Base-by-base conservation (phyloP, 2,888 invertebrate species). In the Parthenolecanium corni region DNA sequence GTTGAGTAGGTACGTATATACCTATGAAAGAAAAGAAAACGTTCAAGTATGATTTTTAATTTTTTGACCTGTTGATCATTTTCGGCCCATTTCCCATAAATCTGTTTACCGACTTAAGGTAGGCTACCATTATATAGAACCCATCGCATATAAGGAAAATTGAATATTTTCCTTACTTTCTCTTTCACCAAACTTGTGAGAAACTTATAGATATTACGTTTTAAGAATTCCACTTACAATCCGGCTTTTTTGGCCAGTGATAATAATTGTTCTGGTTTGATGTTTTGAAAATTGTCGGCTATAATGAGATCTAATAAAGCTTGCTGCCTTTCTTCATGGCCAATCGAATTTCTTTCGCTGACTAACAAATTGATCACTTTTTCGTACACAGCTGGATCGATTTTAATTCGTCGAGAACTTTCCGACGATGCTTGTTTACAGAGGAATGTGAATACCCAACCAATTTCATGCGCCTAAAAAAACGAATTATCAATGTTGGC, bases 301-400 rank as follows among this genome's bases (percentile, higher is more conserved):
- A 78, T 75, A 12, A 87, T 73, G 31, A 88, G 73, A 70, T 86
- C 85, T 53, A 86, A 74, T 74, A 86, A 77, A 1, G 85, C 83
- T 70, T 84, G 84, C 71, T 89, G 85, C 40, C 85, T 75, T 72
- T 87, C 86, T 65, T 67, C 66, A 14, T 65, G 64, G 14, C 67
- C 40, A 24, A 3, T 63, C 20, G 66, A 62, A 36, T 66, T 62
- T 16, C 58, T 66, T 57, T 67, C 67, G 20, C 56, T 64, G 24
- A 66, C 70, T 64, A 83, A 76, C 74, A 82, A 79, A 67, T 81
- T 80, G 67, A 85, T 78, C 0, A 80, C 76, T 36, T 74, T 75
- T 67, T 82, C 79, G 70, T 86, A 76, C 36, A 84, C 74, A 51
- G 75, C 73, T 23, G 76, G 73, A 68, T 77, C 77, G 24, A 71